Base-by-base conservation (phyloP, 2,888 invertebrate species). In the Ypsolopha scabrella region DNA sequence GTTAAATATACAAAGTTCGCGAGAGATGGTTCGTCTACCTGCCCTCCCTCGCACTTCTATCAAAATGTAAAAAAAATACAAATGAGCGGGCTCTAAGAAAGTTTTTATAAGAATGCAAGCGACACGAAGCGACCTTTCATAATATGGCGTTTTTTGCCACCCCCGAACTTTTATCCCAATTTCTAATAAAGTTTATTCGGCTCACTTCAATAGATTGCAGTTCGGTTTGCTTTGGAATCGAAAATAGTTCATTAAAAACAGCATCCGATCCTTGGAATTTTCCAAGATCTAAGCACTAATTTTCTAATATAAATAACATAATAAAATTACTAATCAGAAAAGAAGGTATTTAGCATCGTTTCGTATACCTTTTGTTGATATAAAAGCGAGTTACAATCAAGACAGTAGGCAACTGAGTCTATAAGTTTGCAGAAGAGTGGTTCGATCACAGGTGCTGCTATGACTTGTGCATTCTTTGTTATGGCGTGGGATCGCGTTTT, bases 101-200 rank as follows among this genome's bases (percentile, higher is more conserved):
- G 72, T 82, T 83, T 85, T 85, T 85, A 68, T 81, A 14, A 57
- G 58, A 63, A 66, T 63, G 60, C 68, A 67, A 77, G 75, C 77
- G 82, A 79, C 79, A 74, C 70, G 72, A 56, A 68, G 72, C 77
- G 80, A 80, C 80, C 77, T 82, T 77, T 79, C 70, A 75, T 71
- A 77, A 72, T 75, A 67, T 65, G 59, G 55, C 58, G 61, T 80
- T 80, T 81, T 85, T 83, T 82, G 70, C 74, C 68, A 7, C 24
- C 24, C n/a, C 7, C 61, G 72, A 74, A 77, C 78, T 75, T 75
- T 80, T 77, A 79, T 79, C 68, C 78, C 66, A 75, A 72, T 81
- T 79, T 80, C 71, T 70, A 73, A 85, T 85, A 83, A 85, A 85
- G 68, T 85, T 85, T 82, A 85, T 86, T 83, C 75, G 79, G 72